A percentile compares a stretch with the other conserved stretches of the same genome.
Evolutionary conservation across 2,113 vertebrate species (phyloP).

Genomic region (Capra hircus): DNA sequence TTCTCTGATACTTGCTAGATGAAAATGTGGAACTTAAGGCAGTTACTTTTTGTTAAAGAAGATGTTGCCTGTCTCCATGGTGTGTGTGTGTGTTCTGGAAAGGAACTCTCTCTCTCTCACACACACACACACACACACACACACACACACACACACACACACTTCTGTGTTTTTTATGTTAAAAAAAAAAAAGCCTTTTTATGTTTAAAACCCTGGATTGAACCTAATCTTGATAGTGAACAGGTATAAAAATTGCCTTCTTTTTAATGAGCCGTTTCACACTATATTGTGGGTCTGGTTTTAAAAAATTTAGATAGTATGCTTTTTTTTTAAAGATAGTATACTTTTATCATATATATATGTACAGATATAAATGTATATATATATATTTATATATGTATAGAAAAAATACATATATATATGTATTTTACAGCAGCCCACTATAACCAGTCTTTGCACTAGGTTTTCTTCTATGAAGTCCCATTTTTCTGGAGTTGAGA

Average conservation of each 20-base stretch:
- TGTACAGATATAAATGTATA: background rate
- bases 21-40: background rate
- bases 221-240: background rate
- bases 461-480: background rate
- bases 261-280: background rate
- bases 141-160: background rate
- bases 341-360: background rate
- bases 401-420: no score
- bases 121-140: background rate
- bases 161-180: background rate
- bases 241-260: background rate
- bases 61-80: background rate
- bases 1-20: background rate
- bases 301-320: background rate
- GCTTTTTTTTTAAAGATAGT: background rate
- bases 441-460: background rate
- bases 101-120: background rate
- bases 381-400: background rate
- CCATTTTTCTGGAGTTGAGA: background rate
- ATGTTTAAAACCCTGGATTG: background rate
- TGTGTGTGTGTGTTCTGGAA: background rate
- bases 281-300: background rate
- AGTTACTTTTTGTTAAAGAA: constrained; percentile 9
- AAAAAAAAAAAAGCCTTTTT: background rate
- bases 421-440: background rate